Percentiles rank a stretch among this genome's conserved stretches.
Evolutionary conservation across 1,140 invertebrate genomes (phyloP).

Genomic region (Ptiloglossa arizonensis): DNA sequence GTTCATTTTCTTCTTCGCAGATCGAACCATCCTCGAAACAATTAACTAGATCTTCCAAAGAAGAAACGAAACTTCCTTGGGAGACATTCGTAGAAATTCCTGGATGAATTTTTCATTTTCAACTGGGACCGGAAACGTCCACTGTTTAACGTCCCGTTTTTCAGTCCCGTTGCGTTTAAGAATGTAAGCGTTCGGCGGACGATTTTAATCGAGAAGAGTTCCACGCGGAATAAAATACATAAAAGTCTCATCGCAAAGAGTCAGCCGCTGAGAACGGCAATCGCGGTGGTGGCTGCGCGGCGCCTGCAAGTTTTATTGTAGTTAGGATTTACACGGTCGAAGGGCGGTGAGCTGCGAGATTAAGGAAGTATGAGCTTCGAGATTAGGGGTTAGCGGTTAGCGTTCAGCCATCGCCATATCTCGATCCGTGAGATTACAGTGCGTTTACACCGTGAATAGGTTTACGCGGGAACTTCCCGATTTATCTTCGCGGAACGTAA

Average conservation of each 20-base stretch:
- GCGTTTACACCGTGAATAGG: conserved; percentile 34
- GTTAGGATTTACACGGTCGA: conserved; percentile 35
- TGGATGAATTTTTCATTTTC: too few relatives aligned
- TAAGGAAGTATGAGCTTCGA: conserved; percentile 57
- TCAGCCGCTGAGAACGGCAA: background rate
- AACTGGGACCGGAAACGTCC: too few relatives aligned
- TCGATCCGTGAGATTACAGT: conserved; percentile 24
- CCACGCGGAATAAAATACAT: too few relatives aligned
- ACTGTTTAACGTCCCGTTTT: too few relatives aligned
- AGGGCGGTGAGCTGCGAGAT: conserved; percentile 47
- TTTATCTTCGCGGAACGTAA: conserved; percentile 16
- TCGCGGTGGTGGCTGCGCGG: conserved; percentile 13
- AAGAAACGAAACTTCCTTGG: too few relatives aligned
- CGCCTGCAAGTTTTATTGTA: conserved; percentile 55
- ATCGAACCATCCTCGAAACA: too few relatives aligned
- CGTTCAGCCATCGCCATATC: conserved; percentile 38
- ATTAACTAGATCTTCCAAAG: too few relatives aligned
- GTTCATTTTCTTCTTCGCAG: too few relatives aligned
- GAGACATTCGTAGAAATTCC: too few relatives aligned
- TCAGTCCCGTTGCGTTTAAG: too few relatives aligned
- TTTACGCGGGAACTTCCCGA: conserved; percentile 16
- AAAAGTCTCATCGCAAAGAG: background rate
- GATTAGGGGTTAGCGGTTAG: conserved; percentile 64
- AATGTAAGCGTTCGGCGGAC: too few relatives aligned
- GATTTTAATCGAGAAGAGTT: too few relatives aligned